These are phyloP conservation scores for Jaculus jaculus DNA, from an alignment of 2,113 vertebrate genomes.

Conservation along the genomic window DNA sequence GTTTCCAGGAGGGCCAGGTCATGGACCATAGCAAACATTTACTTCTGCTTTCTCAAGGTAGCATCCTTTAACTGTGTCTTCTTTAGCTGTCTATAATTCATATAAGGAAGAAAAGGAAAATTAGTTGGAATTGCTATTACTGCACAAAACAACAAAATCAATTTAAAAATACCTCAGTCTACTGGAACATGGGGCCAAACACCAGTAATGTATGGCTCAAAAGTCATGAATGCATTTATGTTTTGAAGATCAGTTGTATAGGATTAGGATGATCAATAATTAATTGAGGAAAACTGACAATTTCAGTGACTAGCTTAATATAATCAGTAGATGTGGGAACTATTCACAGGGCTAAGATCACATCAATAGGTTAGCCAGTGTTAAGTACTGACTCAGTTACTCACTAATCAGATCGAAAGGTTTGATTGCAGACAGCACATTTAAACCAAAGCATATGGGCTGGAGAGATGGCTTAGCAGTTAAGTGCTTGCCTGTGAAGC, in stretches of 20 bases:
- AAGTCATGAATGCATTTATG: not conserved
- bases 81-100: not conserved
- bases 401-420: not conserved
- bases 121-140: not conserved
- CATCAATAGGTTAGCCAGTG: not conserved
- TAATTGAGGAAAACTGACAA: not conserved
- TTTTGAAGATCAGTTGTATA: not conserved
- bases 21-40: not conserved
- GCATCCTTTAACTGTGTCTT: not conserved
- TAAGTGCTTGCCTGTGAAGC: too few species aligned
- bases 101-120: not conserved
- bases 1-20: not conserved
- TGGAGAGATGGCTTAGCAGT: too few species aligned
- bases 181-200: not conserved
- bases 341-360: not conserved
- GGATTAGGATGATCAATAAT: not conserved
- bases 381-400: not conserved
- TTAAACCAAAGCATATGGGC: too few species aligned
- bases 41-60: not conserved
- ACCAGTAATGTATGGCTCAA: not conserved
- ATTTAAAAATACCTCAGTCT: not conserved
- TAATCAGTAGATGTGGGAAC: not conserved
- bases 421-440: not conserved
- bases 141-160: not conserved
- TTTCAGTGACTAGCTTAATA: not conserved